Evolutionary conservation across 2,888 invertebrate species (phyloP), one percentile per base, ranked within the genome.

Genomic region (Agonopterix heracliana): DNA sequence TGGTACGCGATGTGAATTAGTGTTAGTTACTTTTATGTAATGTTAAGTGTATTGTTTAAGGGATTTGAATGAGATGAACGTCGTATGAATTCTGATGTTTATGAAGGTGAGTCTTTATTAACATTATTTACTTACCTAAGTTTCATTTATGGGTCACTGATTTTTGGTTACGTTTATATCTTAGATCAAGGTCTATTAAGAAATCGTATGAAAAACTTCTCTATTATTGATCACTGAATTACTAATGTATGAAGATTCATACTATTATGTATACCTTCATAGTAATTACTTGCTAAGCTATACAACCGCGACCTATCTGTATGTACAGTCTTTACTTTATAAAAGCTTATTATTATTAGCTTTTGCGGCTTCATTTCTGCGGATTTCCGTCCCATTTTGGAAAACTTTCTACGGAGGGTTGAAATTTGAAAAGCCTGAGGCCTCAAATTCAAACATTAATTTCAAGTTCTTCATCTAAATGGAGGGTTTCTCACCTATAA

Each of bases 61-160:
- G 51, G 48, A 48, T 47, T 48, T 41, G 36, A 44, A 35, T 47
- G 41, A 41, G 14, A 44, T 43, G 11, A 50, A 59, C 51, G 57
- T 54, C 47, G 26, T 26, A 71, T 72, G 70, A 53, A 54, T 56
- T 45, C 51, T 55, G 56, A 57, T 59, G 60, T 62, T 61, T 53
- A 59, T 55, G 54, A 74, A 64, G 74, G 74, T 73, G 53, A 63
- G 66, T 57, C 54, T 48, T 14, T 42, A 42, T 14, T 14, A 17
- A 10, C 14, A 41, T 42, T 42, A 9, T 14, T 42, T 38, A 38
- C 38, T 9, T 38, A 1, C 3, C 3, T 17, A 17, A 17, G 17
- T 17, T 17, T 26, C 0, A 26, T 26, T 26, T 26, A 5, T 5
- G 7, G 26, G 7, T 26, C 26, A 26, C 26, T 1, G 26, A 26